phyloP scores from a whole-genome alignment of 2,888 invertebrate species.

The Caenorhabditis panamensis region DNA sequence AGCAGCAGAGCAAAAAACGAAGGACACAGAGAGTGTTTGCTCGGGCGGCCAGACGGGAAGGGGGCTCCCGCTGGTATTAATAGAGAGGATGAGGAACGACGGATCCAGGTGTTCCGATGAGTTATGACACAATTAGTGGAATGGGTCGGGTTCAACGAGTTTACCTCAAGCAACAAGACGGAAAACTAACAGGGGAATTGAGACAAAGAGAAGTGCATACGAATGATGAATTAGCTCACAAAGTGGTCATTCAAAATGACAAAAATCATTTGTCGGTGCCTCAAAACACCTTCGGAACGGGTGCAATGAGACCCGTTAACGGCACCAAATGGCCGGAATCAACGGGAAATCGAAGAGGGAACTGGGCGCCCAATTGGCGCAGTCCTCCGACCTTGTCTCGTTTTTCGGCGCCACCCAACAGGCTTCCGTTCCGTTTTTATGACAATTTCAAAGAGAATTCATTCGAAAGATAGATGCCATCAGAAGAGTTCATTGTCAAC shows the following conservation, averaged over 20 bases:
- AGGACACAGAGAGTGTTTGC: slow-evolving; percentile 38
- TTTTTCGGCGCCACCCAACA: slow-evolving; percentile 14
- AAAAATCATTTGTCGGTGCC: not conserved
- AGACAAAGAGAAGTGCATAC: not conserved
- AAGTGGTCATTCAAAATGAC: no score
- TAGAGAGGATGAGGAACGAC: not conserved
- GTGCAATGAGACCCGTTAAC: not conserved
- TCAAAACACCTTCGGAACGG: slow-evolving; percentile 11
- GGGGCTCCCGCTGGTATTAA: slow-evolving; percentile 18
- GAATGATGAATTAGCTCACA: no score
- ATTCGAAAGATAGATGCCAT: not conserved
- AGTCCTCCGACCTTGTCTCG: slow-evolving; percentile 33
- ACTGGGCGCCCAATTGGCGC: slow-evolving; percentile 63
- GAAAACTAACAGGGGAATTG: no score
- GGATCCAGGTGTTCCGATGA: slow-evolving; percentile 1
- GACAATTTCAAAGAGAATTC: not conserved
- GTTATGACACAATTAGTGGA: no score
- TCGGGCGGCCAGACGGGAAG: slow-evolving; percentile 28
- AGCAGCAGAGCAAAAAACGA: slow-evolving; percentile 24
- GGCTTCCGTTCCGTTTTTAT: slow-evolving; percentile 26
- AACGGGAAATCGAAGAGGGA: slow-evolving; percentile 4
- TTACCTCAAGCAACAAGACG: no score
- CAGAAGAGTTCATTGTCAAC: not conserved
- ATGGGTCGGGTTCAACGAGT: not conserved
- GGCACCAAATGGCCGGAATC: slow-evolving; percentile 14